Conservation (phyloP, 1,140 invertebrate species). For the Chrysoperla carnea region DNA sequence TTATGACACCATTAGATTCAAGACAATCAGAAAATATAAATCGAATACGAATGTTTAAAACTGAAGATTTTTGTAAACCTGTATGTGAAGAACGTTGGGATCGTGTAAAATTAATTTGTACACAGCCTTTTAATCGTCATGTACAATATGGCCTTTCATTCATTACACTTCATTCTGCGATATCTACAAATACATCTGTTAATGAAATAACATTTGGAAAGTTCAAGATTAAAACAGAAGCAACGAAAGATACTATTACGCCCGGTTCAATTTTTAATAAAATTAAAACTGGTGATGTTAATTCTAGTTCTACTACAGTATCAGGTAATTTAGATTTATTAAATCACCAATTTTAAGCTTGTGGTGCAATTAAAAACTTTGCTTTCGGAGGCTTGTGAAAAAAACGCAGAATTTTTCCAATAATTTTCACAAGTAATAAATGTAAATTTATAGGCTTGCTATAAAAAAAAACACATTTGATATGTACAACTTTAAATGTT, state of each 20-base stretch:
- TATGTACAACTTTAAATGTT: too few relatives aligned
- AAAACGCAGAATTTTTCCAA: too few relatives aligned
- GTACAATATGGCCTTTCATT: constrained; percentile 65
- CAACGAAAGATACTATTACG: constrained; percentile 21
- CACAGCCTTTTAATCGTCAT: constrained; percentile 72
- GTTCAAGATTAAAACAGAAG: constrained; percentile 40
- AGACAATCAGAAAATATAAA: constrained; percentile 43
- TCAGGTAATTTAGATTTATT: constrained; percentile 16
- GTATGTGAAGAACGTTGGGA: constrained; percentile 59
- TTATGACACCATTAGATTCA: constrained; percentile 63
- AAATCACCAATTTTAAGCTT: too few relatives aligned
- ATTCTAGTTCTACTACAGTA: constrained; percentile 7
- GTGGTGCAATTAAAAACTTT: too few relatives aligned
- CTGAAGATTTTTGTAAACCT: constrained; percentile 35
- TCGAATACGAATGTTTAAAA: constrained; percentile 56
- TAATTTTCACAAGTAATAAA: too few relatives aligned
- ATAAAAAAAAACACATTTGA: too few relatives aligned
- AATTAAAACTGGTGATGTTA: too few relatives aligned
- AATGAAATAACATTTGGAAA: constrained; percentile 25
- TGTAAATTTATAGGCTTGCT: too few relatives aligned
- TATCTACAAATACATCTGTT: constrained; percentile 11
- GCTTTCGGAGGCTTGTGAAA: too few relatives aligned
- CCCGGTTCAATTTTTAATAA: too few relatives aligned
- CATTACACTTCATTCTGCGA: constrained; percentile 43
- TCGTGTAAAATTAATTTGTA: constrained; percentile 63